Conservation (phyloP, 2,113 vertebrate genomes). For the Egretta garzetta region DNA sequence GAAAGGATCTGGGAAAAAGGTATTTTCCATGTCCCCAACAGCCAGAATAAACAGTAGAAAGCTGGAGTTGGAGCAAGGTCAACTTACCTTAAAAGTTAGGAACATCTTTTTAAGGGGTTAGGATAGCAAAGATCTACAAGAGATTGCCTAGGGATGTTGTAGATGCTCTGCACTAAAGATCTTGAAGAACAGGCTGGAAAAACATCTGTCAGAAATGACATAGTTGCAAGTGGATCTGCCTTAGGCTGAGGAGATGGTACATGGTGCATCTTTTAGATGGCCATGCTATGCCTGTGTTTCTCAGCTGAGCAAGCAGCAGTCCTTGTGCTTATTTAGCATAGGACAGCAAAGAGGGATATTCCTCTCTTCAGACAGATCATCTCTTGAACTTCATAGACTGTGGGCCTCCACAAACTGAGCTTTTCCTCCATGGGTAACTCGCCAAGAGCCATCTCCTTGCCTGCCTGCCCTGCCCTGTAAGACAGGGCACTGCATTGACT, state of each 20-base stretch:
- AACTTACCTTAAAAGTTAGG: background rate
- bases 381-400: background rate
- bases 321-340: background rate
- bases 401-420: background rate
- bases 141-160: background rate
- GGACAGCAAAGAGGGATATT: background rate
- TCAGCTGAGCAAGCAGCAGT: background rate
- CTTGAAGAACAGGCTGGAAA: background rate
- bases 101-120: background rate
- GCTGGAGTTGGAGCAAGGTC: background rate
- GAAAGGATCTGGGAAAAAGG: background rate
- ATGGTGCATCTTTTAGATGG: background rate
- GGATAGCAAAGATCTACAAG: background rate
- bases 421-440: background rate
- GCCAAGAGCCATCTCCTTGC: background rate
- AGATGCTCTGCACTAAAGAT: background rate
- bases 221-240: background rate
- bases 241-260: background rate
- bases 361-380: background rate
- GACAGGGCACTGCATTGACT: background rate
- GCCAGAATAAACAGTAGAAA: background rate
- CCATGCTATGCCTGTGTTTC: background rate
- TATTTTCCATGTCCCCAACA: background rate
- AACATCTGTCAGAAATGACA: background rate
- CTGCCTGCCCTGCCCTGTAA: background rate